Evolutionary conservation across 1,140 invertebrate genomes (phyloP).

Genomic region (Aleiodes sp.): DNA sequence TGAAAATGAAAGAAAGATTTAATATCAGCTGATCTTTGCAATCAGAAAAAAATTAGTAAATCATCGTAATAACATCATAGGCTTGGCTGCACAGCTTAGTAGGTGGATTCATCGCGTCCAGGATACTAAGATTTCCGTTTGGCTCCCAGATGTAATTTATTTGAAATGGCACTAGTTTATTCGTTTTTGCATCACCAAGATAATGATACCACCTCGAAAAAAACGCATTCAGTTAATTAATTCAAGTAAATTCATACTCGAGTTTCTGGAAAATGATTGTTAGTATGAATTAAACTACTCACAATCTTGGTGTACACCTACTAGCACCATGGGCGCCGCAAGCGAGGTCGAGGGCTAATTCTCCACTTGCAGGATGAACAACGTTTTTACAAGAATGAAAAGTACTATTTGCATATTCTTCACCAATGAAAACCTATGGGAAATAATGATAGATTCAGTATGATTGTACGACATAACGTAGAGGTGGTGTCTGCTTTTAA

Average conservation of each 20-base stretch:
- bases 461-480: too few relatives aligned
- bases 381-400: conserved; percentile 75
- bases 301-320: conserved; percentile 68
- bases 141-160: conserved; percentile 70
- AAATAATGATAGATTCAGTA: too few relatives aligned
- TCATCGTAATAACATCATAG: conserved; percentile 65
- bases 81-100: conserved; percentile 71
- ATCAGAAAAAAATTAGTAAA: conserved; percentile 23
- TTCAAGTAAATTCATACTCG: too few relatives aligned
- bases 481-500: too few relatives aligned
- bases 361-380: conserved; percentile 72
- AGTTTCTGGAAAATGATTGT: neutral
- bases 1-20: conserved; percentile 32
- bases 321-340: conserved; percentile 73
- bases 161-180: conserved; percentile 73
- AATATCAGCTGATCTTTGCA: conserved; percentile 6
- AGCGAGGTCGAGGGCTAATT: conserved; percentile 74
- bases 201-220: conserved; percentile 69
- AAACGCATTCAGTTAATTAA: too few relatives aligned
- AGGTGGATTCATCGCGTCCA: conserved; percentile 64
- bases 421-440: conserved; percentile 60
- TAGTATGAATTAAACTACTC: neutral
- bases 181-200: conserved; percentile 67
- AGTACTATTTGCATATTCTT: conserved; percentile 71
- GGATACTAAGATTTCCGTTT: conserved; percentile 36